A percentile compares a stretch with the other conserved stretches of the same genome.
Evolutionary conservation across 2,797 vertebrate genomes (phyloP).

Genomic region (Ciconia nigra): DNA sequence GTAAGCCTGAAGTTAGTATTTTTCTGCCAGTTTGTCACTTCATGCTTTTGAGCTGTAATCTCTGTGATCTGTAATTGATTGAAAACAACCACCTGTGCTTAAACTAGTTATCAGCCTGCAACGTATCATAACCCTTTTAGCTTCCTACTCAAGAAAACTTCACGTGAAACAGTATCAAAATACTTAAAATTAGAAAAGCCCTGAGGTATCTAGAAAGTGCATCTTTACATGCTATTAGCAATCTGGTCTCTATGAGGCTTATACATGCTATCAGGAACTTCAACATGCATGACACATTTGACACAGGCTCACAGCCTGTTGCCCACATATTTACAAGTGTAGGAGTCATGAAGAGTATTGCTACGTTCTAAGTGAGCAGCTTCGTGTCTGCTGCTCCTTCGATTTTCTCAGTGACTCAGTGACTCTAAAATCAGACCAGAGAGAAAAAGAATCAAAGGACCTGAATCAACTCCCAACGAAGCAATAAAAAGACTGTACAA

Average conservation of each 20-base stretch:
- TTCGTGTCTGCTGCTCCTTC: background rate
- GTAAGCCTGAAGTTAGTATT: background rate
- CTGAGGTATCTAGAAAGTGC: background rate
- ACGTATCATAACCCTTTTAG: background rate
- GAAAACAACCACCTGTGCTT: background rate
- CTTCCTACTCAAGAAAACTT: background rate
- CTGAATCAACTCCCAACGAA: background rate
- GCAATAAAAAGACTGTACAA: background rate
- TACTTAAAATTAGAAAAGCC: background rate
- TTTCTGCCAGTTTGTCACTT: background rate
- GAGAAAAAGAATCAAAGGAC: background rate
- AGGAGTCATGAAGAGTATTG: background rate
- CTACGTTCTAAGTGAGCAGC: background rate
- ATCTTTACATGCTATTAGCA: background rate
- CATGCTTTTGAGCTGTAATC: background rate
- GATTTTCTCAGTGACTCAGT: background rate
- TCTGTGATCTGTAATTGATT: background rate
- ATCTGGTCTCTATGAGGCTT: background rate
- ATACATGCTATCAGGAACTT: background rate
- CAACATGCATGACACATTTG: background rate
- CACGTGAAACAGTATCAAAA: background rate
- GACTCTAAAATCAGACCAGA: background rate
- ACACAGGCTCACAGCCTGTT: background rate
- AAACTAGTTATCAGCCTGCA: background rate
- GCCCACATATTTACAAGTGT: background rate